phyloP scores from a whole-genome alignment of 2,113 vertebrate genomes.

The Trogon surrucura region DNA sequence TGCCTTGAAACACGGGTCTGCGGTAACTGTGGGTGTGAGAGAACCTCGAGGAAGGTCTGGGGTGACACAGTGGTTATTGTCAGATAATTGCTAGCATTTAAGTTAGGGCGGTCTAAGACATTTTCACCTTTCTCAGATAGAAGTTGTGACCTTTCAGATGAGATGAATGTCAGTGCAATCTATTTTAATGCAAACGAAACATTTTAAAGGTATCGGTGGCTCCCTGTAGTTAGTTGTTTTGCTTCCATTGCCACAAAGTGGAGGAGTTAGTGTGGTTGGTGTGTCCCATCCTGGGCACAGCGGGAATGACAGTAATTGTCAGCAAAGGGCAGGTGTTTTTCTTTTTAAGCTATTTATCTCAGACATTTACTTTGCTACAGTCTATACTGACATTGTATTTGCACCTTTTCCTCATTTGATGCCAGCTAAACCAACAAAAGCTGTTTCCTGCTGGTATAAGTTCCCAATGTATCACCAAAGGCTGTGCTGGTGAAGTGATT shows the following conservation, averaged over 20 bases:
- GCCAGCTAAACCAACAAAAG: neutral
- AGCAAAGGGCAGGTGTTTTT: neutral
- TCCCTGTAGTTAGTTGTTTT: neutral
- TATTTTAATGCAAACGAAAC: neutral
- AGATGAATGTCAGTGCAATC: neutral
- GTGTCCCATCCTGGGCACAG: neutral
- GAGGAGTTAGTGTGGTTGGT: neutral
- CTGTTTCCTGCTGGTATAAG: neutral
- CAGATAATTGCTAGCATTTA: neutral
- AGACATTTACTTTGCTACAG: neutral
- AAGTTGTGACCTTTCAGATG: neutral
- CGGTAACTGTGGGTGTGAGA: rapidly evolving
- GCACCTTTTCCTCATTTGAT: neutral
- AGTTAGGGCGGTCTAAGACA: neutral
- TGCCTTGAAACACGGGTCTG: neutral
- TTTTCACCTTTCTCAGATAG: neutral
- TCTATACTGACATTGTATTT: neutral
- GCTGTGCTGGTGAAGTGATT: neutral
- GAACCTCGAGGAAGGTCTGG: neutral
- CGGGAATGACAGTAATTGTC: neutral
- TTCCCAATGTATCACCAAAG: neutral
- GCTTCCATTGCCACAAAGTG: neutral
- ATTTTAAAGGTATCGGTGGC: neutral
- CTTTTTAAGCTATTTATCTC: neutral
- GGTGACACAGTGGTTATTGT: rapidly evolving